These are phyloP conservation scores for Amniataba percoides DNA, from an alignment of 2,797 vertebrate species.

Conservation along the genomic window DNA sequence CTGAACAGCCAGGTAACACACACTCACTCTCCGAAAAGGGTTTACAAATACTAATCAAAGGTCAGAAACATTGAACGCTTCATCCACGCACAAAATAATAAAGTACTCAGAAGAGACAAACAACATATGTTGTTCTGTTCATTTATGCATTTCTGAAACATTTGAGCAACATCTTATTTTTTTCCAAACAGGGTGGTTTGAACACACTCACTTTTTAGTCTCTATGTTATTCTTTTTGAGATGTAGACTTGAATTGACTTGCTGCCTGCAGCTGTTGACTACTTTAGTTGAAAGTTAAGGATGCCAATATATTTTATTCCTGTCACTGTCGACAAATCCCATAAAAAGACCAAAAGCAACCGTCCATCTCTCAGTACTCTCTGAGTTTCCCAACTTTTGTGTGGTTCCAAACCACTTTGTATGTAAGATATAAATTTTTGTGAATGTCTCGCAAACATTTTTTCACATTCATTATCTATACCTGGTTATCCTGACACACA, in stretches of 20 bases:
- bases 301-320: background rate
- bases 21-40: background rate
- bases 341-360: background rate
- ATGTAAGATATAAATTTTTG: background rate
- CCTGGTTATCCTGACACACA: no score
- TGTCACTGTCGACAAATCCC: background rate
- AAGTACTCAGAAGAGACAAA: background rate
- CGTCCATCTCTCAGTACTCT: background rate
- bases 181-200: background rate
- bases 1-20: slow-evolving; percentile 81
- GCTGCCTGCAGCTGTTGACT: background rate
- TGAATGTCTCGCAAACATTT: background rate
- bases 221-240: background rate
- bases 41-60: background rate
- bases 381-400: background rate
- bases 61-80: background rate
- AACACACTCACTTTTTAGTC: background rate
- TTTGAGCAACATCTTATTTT: background rate
- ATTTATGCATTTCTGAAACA: slow-evolving; percentile 7
- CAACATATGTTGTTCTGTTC: background rate
- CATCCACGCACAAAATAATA: background rate
- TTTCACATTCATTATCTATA: no score
- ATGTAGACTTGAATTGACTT: background rate
- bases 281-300: background rate
- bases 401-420: background rate